A percentile compares a stretch with the other conserved stretches of the same genome.
Evolutionary conservation across 2,888 invertebrate genomes (phyloP).

Genomic region (Acanthopleura granulata): DNA sequence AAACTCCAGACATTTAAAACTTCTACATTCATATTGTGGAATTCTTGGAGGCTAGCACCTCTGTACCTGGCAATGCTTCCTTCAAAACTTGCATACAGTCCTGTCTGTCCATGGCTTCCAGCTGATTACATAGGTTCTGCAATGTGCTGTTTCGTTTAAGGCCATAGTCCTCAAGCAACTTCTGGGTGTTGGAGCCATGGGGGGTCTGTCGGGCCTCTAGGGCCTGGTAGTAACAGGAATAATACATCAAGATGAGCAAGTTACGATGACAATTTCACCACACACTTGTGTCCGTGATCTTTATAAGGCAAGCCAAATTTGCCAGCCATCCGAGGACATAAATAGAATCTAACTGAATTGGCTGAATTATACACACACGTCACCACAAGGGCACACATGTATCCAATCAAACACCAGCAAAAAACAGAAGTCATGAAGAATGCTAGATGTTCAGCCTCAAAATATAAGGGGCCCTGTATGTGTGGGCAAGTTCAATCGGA

Average conservation of each 20-base stretch:
- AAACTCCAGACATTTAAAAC: no score
- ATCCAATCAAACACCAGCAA: background rate
- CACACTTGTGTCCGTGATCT: no score
- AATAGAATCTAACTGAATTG: no score
- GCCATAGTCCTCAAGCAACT: conserved; percentile 44
- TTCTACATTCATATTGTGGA: background rate
- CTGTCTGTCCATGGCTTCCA: conserved; percentile 44
- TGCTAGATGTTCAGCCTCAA: no score
- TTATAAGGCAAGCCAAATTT: no score
- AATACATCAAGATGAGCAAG: no score
- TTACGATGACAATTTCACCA: no score
- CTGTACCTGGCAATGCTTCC: conserved; percentile 43
- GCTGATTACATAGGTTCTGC: conserved; percentile 37
- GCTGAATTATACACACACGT: conserved; percentile 12
- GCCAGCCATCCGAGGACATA: no score
- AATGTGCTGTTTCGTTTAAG: conserved; percentile 41
- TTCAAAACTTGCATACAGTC: conserved; percentile 46
- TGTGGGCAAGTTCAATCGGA: background rate
- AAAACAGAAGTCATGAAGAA: background rate
- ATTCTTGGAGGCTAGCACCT: background rate
- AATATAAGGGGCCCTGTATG: no score
- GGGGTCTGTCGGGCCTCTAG: conserved; percentile 35
- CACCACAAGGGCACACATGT: conserved; percentile 18
- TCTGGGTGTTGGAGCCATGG: conserved; percentile 48
- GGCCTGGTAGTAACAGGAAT: conserved; percentile 28